Evolutionary conservation across 2,888 invertebrate genomes (phyloP), one percentile per base, ranked within the genome.

Genomic region (Drosophila acutilabella): DNA sequence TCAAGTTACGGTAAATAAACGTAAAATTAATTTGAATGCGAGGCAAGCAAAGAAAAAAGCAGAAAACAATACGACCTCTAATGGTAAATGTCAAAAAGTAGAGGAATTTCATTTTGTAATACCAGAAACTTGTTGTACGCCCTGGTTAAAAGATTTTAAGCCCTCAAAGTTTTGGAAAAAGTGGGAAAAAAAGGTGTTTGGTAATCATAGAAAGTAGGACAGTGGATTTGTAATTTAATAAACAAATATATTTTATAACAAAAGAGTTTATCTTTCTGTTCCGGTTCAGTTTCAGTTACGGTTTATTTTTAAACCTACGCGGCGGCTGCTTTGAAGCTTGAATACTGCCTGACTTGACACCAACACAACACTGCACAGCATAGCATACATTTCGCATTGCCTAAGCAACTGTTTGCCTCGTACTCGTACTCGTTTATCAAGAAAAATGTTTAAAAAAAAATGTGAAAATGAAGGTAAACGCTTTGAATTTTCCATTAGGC

Each of bases 401-500:
- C 62, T 59, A 57, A 53, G 16, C 70, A 60, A 56, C 57, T 47
- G 58, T 47, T 54, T 18, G n/a, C 52, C 51, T 50, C 60, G 48
- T 41, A 58, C 51, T 50, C 60, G 48, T 41, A 58, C 71, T 67
- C 71, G 66, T 74, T 71, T 71, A 77, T 73, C 73, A 84, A 71
- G 53, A 45, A 33, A 47, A 14, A 23, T 13, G 36, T 36, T 5
- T 13, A 30, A 33, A 45, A 16, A 52, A 62, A 76, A 70, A 30
- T 30, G 30, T 8, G 30, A 30, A 30, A 30, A 30, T 30, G 30
- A 30, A 30, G 30, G 30, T 67, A 68, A 79, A 57, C 58, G 77
- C 73, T 78, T 74, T 81, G 81, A 75, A 67, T 81, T 82, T 85
- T 82, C 83, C 81, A 83, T 83, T 83, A 85, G 68, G 71, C 67